These are phyloP conservation scores for Dysmachus trigonus DNA, from an alignment of 2,888 invertebrate genomes.

Conservation along the genomic window DNA sequence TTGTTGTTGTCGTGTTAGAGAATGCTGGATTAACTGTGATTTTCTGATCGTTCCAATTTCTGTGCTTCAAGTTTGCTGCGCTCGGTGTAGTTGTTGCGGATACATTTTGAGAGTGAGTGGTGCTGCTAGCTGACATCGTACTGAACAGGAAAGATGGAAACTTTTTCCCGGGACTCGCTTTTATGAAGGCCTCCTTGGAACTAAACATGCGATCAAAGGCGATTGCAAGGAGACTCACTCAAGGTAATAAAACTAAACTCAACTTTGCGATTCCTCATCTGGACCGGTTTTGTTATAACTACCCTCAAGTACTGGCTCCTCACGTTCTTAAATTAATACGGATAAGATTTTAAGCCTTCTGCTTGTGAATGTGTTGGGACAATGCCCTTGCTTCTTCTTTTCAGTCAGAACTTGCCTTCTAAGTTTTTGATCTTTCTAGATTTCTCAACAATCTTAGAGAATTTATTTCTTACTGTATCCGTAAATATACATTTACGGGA, in stretches of 20 bases:
- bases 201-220: slow-evolving; percentile 64
- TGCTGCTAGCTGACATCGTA: background rate
- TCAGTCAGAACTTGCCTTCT: too few relatives aligned
- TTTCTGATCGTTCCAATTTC: background rate
- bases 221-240: slow-evolving; percentile 62
- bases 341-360: background rate
- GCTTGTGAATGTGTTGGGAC: background rate
- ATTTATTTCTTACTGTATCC: too few relatives aligned
- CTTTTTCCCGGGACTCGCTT: slow-evolving; percentile 1
- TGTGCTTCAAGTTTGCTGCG: background rate
- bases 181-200: slow-evolving; percentile 59
- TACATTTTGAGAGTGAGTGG: background rate
- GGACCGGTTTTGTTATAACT: background rate
- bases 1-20: background rate
- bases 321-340: background rate
- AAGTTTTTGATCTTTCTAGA: too few relatives aligned
- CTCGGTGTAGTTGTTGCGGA: background rate
- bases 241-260: slow-evolving; percentile 56
- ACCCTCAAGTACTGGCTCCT: background rate
- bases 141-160: slow-evolving; percentile 7
- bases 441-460: too few relatives aligned
- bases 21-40: background rate
- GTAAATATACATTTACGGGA: too few relatives aligned
- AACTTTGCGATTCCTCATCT: background rate
- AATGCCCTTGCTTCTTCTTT: too few relatives aligned